Evolutionary conservation across 2,888 invertebrate genomes (phyloP).

Genomic region (Hemicrepidius hirtus): DNA sequence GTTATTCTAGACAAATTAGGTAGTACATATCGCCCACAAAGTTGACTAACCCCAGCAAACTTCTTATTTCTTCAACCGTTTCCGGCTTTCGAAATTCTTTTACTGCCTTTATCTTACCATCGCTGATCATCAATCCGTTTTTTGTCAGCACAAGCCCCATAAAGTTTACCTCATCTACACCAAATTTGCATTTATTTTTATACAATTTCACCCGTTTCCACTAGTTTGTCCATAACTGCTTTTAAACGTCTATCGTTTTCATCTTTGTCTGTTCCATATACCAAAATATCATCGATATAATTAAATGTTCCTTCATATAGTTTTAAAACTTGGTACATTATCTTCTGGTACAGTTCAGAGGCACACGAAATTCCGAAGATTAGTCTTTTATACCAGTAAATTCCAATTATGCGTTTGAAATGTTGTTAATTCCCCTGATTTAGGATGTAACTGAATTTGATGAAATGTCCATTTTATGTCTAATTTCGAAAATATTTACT

Average conservation of each 20-base stretch:
- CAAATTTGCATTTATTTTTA: constrained; percentile 63
- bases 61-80: constrained; percentile 57
- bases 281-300: constrained; percentile 67
- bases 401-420: constrained; percentile 65
- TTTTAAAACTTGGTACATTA: constrained; percentile 63
- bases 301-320: constrained; percentile 64
- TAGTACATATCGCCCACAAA: constrained; percentile 58
- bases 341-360: constrained; percentile 69
- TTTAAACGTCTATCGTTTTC: constrained; percentile 62
- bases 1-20: constrained; percentile 43
- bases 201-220: no score
- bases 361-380: constrained; percentile 68
- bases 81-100: constrained; percentile 56
- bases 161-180: constrained; percentile 57
- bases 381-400: constrained; percentile 67
- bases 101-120: constrained; percentile 59
- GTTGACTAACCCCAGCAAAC: constrained; percentile 62
- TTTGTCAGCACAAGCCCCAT: constrained; percentile 61
- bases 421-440: constrained; percentile 65
- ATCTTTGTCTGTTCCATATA: constrained; percentile 59
- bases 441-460: constrained; percentile 63
- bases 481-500: constrained; percentile 60
- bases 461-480: constrained; percentile 67
- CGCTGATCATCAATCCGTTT: constrained; percentile 60
- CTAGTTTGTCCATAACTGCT: no score